Evolutionary conservation across 1,140 invertebrate species (phyloP).

Genomic region (Heliconius himera): DNA sequence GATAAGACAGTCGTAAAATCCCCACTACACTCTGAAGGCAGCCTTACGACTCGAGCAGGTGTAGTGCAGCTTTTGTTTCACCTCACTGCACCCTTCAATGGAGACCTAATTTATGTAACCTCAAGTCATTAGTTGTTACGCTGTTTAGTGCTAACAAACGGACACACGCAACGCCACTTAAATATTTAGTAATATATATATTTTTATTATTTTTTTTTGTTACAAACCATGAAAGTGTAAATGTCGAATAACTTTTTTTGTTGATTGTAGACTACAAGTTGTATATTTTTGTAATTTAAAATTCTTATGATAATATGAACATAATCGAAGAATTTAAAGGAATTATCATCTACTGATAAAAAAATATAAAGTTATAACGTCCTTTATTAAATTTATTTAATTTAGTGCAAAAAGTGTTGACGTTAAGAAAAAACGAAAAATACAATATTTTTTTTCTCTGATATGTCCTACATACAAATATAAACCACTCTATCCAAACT

Average conservation of each 20-base stretch:
- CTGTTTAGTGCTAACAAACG: conserved; percentile 16
- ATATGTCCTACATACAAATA: background rate
- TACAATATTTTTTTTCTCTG: too few relatives aligned
- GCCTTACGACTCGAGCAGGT: conserved; percentile 8
- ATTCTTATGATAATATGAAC: too few relatives aligned
- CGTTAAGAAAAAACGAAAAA: too few relatives aligned
- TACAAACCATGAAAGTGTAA: too few relatives aligned
- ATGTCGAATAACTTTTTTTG: too few relatives aligned
- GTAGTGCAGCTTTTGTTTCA: conserved; percentile 22
- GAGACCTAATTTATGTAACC: conserved; percentile 21
- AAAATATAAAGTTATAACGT: too few relatives aligned
- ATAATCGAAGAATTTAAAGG: too few relatives aligned
- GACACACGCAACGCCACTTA: background rate
- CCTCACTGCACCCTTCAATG: conserved; percentile 20
- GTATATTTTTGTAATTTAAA: too few relatives aligned
- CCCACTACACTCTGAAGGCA: background rate
- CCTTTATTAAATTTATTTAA: too few relatives aligned
- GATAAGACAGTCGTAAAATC: background rate
- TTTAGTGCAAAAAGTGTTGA: too few relatives aligned
- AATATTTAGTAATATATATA: background rate
- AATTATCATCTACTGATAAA: too few relatives aligned
- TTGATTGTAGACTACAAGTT: too few relatives aligned
- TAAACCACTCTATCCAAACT: background rate
- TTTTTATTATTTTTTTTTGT: background rate
- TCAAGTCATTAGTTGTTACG: conserved; percentile 4